These are phyloP conservation scores for Epicauta chinensis DNA, from an alignment of 1,140 invertebrate species.

Conservation along the genomic window DNA sequence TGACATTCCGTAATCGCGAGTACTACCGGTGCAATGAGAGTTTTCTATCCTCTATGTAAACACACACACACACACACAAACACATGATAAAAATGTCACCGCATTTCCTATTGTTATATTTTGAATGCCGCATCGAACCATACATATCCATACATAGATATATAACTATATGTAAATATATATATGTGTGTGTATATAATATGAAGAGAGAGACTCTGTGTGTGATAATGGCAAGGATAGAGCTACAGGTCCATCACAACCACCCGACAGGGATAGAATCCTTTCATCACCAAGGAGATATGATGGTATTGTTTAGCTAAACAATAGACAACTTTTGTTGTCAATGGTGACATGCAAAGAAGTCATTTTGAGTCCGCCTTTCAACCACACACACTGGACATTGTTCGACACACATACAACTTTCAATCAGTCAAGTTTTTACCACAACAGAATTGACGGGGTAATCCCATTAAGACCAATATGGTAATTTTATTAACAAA, in stretches of 20 bases:
- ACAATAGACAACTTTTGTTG: constrained; percentile 40
- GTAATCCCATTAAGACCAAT: background rate
- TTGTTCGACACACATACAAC: constrained; percentile 29
- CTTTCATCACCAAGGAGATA: constrained; percentile 39
- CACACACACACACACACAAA: background rate
- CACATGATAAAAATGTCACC: constrained; percentile 35
- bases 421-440: constrained; percentile 30
- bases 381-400: constrained; percentile 24
- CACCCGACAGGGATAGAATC: constrained; percentile 26
- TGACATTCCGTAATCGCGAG: constrained; percentile 28
- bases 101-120: constrained; percentile 34
- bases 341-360: constrained; percentile 40
- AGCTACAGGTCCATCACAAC: constrained; percentile 9
- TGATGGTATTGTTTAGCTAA: constrained; percentile 39
- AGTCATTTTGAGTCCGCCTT: constrained; percentile 35
- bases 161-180: constrained; percentile 6
- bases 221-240: constrained; percentile 29
- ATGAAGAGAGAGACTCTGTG: constrained; percentile 20
- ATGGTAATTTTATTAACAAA: too few species aligned
- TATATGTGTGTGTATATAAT: too few species aligned
- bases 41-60: constrained; percentile 31
- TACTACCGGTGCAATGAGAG: constrained; percentile 24
- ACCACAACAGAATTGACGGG: constrained; percentile 30
- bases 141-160: constrained; percentile 18
- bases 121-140: constrained; percentile 33